Conservation (phyloP, 2,797 vertebrate species). For the Erpetoichthys calabaricus region DNA sequence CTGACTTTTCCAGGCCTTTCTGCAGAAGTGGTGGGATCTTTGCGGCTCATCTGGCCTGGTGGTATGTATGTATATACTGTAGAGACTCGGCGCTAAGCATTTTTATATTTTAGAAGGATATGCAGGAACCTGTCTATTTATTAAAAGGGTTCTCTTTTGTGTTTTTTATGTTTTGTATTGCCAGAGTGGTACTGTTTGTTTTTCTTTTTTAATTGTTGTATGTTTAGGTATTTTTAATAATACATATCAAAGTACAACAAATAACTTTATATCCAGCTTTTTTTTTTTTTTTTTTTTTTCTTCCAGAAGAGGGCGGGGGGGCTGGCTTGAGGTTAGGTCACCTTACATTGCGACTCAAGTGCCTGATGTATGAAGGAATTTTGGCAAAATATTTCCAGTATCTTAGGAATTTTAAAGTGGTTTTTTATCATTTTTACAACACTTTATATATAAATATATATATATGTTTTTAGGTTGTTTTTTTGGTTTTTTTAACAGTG, state of each 20-base stretch:
- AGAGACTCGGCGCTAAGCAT: slow-evolving; percentile 56
- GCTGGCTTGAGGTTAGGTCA: slow-evolving; percentile 30
- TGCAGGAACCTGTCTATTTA: slow-evolving; percentile 54
- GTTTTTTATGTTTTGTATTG: slow-evolving; percentile 26
- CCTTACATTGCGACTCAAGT: slow-evolving; percentile 49
- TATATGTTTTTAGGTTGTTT: slow-evolving; percentile 27
- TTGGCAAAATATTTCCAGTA: slow-evolving; percentile 45
- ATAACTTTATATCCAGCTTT: slow-evolving; percentile 16
- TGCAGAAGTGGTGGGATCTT: background rate
- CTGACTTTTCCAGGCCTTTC: no score
- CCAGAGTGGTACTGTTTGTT: slow-evolving; percentile 21
- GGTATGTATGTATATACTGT: slow-evolving; percentile 43
- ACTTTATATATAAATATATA: slow-evolving; percentile 37
- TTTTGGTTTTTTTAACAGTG: slow-evolving; percentile 17
- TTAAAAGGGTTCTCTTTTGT: slow-evolving; percentile 48
- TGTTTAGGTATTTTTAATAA: slow-evolving; percentile 14
- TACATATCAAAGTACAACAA: slow-evolving; percentile 20
- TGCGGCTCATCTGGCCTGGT: slow-evolving; percentile 21
- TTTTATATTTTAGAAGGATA: slow-evolving; percentile 43
- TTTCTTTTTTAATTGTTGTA: slow-evolving; percentile 24
- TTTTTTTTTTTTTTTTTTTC: background rate
- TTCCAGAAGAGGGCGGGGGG: slow-evolving; percentile 18
- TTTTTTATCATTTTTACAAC: slow-evolving; percentile 42
- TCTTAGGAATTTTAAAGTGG: slow-evolving; percentile 51
- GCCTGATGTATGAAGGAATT: slow-evolving; percentile 93